Evolutionary conservation across 2,888 invertebrate genomes (phyloP).

Genomic region (Teinopalpus imperialis): DNA sequence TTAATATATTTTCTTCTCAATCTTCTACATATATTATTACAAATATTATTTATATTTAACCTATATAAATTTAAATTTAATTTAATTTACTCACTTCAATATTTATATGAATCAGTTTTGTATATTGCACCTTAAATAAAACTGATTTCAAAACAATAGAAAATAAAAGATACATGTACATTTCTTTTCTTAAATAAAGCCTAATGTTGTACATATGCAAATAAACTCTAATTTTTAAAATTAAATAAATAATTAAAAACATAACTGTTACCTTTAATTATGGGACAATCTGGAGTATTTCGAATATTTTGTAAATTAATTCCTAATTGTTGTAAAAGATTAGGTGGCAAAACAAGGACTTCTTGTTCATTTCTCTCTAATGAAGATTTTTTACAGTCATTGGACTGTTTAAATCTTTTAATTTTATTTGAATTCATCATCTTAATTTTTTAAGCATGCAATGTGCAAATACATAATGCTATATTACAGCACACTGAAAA

Average conservation of each 20-base stretch:
- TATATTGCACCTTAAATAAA: too few relatives aligned
- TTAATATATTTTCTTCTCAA: too few relatives aligned
- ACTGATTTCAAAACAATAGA: too few relatives aligned
- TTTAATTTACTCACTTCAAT: too few relatives aligned
- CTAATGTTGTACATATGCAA: neutral
- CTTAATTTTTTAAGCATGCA: slow-evolving; percentile 10
- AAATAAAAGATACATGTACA: too few relatives aligned
- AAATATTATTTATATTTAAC: too few relatives aligned
- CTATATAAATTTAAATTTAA: too few relatives aligned
- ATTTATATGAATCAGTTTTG: too few relatives aligned
- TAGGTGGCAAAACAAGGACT: slow-evolving; percentile 69
- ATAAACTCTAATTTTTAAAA: too few relatives aligned
- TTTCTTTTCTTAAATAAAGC: too few relatives aligned
- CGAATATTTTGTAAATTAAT: slow-evolving; percentile 52
- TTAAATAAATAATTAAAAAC: too few relatives aligned
- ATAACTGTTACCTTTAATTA: slow-evolving; percentile 21
- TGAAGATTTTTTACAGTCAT: slow-evolving; percentile 8
- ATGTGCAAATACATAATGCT: slow-evolving; percentile 5
- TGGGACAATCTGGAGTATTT: slow-evolving; percentile 27
- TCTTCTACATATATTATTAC: too few relatives aligned
- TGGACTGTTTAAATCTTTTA: slow-evolving; percentile 21
- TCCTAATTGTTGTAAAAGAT: slow-evolving; percentile 68
- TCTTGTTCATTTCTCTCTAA: slow-evolving; percentile 36
- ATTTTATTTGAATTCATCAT: slow-evolving; percentile 28
- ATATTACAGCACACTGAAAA: slow-evolving; percentile 13